These are phyloP conservation scores for Xestoiulus laeticollis DNA, from an alignment of 2,888 invertebrate species.

Conservation along the genomic window DNA sequence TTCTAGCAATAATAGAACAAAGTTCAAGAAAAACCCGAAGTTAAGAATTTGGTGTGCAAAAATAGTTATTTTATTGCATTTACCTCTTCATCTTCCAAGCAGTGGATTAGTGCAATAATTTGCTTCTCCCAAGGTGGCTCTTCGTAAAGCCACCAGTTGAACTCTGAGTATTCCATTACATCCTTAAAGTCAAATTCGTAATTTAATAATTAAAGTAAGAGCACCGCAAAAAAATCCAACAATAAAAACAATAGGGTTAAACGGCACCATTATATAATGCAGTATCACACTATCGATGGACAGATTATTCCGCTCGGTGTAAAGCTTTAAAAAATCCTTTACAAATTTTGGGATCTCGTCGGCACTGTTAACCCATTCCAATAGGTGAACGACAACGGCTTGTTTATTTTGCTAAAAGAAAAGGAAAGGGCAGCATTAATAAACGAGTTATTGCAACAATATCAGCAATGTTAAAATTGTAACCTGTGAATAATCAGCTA, in stretches of 20 bases:
- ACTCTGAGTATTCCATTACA: constrained; percentile 31
- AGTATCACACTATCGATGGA: neutral
- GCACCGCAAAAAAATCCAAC: neutral
- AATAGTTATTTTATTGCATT: neutral
- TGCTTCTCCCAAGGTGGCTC: constrained; percentile 39
- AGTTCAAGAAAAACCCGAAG: neutral
- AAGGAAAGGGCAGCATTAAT: neutral
- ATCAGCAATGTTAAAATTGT: neutral
- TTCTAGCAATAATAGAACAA: neutral
- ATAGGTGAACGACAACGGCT: neutral
- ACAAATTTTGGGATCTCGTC: neutral
- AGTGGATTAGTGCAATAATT: constrained; percentile 17
- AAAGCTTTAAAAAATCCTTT: constrained; percentile 21
- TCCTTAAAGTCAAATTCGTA: neutral
- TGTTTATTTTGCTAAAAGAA: constrained; percentile 39
- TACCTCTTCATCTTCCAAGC: constrained; percentile 46
- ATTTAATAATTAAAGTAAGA: neutral
- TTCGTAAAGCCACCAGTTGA: constrained; percentile 33
- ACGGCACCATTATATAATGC: constrained; percentile 3
- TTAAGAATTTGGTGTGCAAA: neutral
- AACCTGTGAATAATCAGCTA: constrained; percentile 43
- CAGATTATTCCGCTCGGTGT: neutral
- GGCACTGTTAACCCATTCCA: constrained; percentile 36
- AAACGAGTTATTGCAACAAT: neutral
- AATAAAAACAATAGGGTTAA: neutral